A percentile compares a stretch with the other conserved stretches of the same genome.
Conservation (phyloP, 1,140 invertebrate genomes). For the Sipha flava region DNA sequence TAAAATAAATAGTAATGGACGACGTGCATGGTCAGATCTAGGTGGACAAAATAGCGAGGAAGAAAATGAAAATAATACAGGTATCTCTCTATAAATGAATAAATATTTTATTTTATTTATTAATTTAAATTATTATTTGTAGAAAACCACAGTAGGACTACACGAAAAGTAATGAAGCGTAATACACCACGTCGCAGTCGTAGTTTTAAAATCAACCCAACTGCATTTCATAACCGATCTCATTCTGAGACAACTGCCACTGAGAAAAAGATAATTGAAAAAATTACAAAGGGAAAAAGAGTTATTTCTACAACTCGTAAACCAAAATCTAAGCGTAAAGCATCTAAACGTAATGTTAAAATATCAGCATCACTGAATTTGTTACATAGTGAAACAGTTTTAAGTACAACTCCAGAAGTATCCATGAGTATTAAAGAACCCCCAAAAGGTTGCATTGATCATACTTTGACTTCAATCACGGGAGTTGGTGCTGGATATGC, state of each 20-base stretch:
- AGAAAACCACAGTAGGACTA: constrained; percentile 4
- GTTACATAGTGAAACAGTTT: constrained; percentile 78
- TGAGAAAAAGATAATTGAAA: constrained; percentile 5
- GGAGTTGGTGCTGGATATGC: constrained; percentile 49
- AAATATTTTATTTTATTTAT: not conserved
- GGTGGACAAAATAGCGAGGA: not conserved
- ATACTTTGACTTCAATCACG: constrained; percentile 68
- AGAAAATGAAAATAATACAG: not conserved
- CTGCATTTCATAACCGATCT: not conserved
- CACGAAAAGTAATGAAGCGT: constrained; percentile 22
- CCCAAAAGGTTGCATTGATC: constrained; percentile 80
- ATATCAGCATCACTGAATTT: constrained; percentile 55
- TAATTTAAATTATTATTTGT: not conserved
- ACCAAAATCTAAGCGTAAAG: constrained; percentile 1
- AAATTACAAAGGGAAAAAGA: not conserved
- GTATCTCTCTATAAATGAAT: not conserved
- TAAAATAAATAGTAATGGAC: not conserved
- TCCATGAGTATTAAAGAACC: constrained; percentile 57
- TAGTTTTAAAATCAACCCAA: constrained; percentile 9
- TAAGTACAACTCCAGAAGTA: constrained; percentile 65
- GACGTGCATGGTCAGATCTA: not conserved
- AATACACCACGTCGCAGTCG: constrained; percentile 14
- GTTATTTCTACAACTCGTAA: not conserved
- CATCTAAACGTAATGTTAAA: constrained; percentile 12
- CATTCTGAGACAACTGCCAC: not conserved